A percentile compares a stretch with the other conserved stretches of the same genome.
Evolutionary conservation across 2,113 vertebrate species (phyloP).

Genomic region (Eretmochelys imbricata): DNA sequence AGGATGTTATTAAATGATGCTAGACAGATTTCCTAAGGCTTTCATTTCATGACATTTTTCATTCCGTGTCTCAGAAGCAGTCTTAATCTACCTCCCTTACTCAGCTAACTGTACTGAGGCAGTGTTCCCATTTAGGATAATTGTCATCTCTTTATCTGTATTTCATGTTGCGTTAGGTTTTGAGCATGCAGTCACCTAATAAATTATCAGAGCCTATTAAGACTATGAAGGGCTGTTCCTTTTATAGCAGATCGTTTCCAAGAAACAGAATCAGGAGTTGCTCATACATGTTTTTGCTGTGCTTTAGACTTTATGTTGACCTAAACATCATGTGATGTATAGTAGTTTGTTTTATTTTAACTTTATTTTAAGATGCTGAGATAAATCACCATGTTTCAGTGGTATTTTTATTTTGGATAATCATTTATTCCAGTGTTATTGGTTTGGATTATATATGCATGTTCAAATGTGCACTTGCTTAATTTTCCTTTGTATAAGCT

Average conservation of each 20-base stretch:
- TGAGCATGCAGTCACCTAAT: conserved; percentile 42
- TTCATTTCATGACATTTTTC: conserved; percentile 34
- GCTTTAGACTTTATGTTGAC: conserved; percentile 23
- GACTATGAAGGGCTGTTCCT: conserved; percentile 24
- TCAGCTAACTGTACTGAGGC: neutral
- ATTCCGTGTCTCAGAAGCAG: neutral
- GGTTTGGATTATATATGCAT: neutral
- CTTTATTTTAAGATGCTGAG: conserved; percentile 19
- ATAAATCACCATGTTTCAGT: neutral
- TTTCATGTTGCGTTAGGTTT: conserved; percentile 13
- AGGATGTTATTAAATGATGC: neutral
- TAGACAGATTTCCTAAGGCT: neutral
- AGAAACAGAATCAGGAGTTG: neutral
- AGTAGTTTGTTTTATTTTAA: neutral
- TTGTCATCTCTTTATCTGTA: conserved; percentile 24
- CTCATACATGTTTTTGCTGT: neutral
- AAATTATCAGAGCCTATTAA: conserved; percentile 26
- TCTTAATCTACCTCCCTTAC: neutral
- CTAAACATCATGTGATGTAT: neutral
- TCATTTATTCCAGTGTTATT: neutral
- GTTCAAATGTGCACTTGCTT: neutral
- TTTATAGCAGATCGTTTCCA: conserved; percentile 11
- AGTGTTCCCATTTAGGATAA: conserved; percentile 20
- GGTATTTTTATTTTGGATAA: neutral
- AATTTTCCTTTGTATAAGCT: neutral